Conservation (phyloP, 2,888 invertebrate species). For the Ypsolopha scabrella region DNA sequence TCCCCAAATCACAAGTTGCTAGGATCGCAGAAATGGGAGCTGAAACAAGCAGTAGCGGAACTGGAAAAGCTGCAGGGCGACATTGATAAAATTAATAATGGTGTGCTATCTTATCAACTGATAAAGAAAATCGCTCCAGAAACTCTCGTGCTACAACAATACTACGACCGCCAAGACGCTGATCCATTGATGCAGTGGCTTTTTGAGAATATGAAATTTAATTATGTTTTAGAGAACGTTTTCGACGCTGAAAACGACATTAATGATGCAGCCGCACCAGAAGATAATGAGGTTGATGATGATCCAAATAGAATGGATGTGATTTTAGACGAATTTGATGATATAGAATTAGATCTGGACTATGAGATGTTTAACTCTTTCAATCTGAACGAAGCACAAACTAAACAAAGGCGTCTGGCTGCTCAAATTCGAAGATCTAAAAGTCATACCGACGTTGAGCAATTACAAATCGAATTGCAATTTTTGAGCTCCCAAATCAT, state of each 20-base stretch:
- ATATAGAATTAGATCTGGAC: slow-evolving; percentile 9
- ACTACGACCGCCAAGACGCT: background rate
- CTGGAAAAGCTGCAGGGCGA: background rate
- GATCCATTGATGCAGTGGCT: slow-evolving; percentile 36
- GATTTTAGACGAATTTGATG: slow-evolving; percentile 24
- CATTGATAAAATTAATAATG: background rate
- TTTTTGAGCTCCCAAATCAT: slow-evolving; percentile 17
- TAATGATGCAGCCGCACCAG: background rate
- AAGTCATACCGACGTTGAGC: slow-evolving; percentile 10
- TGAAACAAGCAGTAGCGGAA: background rate
- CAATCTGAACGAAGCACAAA: slow-evolving; percentile 18
- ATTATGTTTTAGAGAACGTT: no score
- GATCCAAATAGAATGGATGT: slow-evolving; percentile 18
- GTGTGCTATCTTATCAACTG: background rate
- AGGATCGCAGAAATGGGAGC: background rate
- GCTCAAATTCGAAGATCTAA: slow-evolving; percentile 13
- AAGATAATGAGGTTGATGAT: slow-evolving; percentile 11
- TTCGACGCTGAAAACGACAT: no score
- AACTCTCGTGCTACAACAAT: background rate
- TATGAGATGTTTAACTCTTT: slow-evolving; percentile 18
- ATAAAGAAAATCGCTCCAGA: background rate
- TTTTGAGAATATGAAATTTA: slow-evolving; percentile 22
- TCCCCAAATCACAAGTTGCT: no score
- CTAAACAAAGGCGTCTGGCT: slow-evolving; percentile 1
- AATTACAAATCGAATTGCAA: slow-evolving; percentile 16